Evolutionary conservation across 2,113 vertebrate species (phyloP).

Genomic region (Peromyscus leucopus): DNA sequence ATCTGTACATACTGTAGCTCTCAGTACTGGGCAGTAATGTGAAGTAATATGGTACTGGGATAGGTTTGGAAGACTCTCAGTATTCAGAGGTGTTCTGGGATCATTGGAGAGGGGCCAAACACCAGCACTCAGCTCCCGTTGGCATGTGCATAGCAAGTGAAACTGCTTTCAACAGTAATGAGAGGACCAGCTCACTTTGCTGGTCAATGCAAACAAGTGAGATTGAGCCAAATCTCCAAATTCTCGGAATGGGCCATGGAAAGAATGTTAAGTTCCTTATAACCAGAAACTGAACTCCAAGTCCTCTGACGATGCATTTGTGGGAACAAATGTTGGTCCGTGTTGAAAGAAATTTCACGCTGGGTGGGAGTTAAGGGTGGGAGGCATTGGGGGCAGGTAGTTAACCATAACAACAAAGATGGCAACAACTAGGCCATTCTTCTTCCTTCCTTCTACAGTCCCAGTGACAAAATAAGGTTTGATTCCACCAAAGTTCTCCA

Average conservation of each 20-base stretch:
- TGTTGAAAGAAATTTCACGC: not conserved
- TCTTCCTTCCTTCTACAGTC: not conserved
- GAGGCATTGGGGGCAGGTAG: not conserved
- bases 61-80: not conserved
- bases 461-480: not conserved
- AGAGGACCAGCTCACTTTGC: not conserved
- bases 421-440: not conserved
- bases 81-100: not conserved
- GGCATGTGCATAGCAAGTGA: not conserved
- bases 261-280: not conserved
- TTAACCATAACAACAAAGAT: not conserved
- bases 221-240: not conserved
- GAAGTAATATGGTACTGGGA: not conserved
- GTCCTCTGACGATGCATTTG: not conserved
- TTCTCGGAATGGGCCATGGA: not conserved
- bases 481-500: not conserved
- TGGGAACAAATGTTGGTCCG: not conserved
- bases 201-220: not conserved
- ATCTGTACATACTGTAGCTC: too few species aligned
- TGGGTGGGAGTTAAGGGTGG: not conserved
- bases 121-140: fast-evolving
- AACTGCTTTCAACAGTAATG: not conserved
- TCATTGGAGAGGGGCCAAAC: not conserved
- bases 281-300: not conserved
- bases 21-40: not conserved